Base-by-base conservation (phyloP, 1,140 invertebrate species). In the Lepidostoma basale region DNA sequence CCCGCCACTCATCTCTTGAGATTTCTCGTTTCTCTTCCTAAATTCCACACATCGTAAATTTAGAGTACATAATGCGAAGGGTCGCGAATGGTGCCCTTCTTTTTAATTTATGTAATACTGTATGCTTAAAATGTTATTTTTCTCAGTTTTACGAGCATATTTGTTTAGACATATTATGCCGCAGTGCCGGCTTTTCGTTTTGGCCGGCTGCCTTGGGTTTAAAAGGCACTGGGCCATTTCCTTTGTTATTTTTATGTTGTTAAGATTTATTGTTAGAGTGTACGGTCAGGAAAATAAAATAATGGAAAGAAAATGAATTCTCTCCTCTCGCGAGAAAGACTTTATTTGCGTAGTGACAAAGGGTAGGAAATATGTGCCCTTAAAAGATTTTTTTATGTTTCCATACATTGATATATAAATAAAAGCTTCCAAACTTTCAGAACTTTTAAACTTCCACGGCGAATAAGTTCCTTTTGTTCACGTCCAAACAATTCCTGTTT, bases 131-230 rank as follows among this genome's bases (percentile, higher is more conserved):
- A 62, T 18, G 60, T 44, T 60, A 60, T 60, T 42, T 62, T 62
- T 45, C 25, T 62, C 25, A 28, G 40, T 47, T 62, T 47, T 66
- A 56, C 49, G 49, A 45, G 36, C 47, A 44, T 39, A 66, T 66
- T 45, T 66, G 63, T 58, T 66, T 66, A 66, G 49, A 66, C 33
- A 58, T 66, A 66, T 66, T 56, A 58, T 66, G 70, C 70, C 70
- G 70, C 70, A 72, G 58, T 72, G 70, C 70, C 62, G 70, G 67
- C 70, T 72, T 72, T 72, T 72, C 70, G 62, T 72, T 72, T 72
- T 72, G 70, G 70, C 70, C 67, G 49, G 59, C 64, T 72, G 70
- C 70, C 70, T 67, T 62, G 40, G 67, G 45, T 68, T 72, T 66
- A 72, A 72, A 72, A 72, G 67, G 62, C 70, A 69, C 40, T 66